Percentiles rank a stretch among this genome's conserved stretches.
Conservation (phyloP, 2,113 vertebrate genomes). For the human (Homo sapiens) region GRCh38 chr11:117595501-117596000, state of each 20-base stretch:
- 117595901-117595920: slow-evolving; percentile 68
- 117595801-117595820: neutral
- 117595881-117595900: slow-evolving; percentile 28
- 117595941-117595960: slow-evolving; percentile 62
- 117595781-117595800: neutral
- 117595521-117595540: neutral
- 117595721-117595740: rapidly evolving
- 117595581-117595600: neutral
- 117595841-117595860: neutral
- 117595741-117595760: neutral
- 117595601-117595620: neutral
- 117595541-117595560: neutral
- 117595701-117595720: too few species aligned
- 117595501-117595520: neutral
- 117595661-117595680: neutral
- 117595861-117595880: slow-evolving; percentile 42
- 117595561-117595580: neutral
- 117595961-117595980: slow-evolving; percentile 81
- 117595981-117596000: slow-evolving; percentile 77
- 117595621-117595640: neutral
- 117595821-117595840: neutral
- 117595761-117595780: neutral
- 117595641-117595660: neutral
- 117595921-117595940: slow-evolving; percentile 3
- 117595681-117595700: neutral